phyloP scores from a whole-genome alignment of 2,797 vertebrate genomes.

The Chelon auratus region DNA sequence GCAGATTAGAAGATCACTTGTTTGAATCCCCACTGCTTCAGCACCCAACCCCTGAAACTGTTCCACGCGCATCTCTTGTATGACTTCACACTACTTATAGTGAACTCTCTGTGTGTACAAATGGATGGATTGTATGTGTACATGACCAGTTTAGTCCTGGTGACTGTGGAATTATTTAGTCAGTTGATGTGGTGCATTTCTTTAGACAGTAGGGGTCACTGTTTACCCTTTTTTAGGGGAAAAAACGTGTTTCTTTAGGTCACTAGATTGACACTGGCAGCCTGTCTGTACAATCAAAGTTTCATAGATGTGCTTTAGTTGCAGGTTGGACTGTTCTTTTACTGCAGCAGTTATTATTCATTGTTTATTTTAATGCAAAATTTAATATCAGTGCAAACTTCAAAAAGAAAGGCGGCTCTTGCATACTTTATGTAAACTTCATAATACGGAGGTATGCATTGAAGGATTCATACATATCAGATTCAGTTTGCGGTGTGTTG shows the following conservation, averaged over 20 bases:
- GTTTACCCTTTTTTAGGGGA: conserved; percentile 36
- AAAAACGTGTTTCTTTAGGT: not conserved
- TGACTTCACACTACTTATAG: too few relatives aligned
- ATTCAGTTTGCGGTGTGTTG: not conserved
- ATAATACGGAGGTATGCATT: not conserved
- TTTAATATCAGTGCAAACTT: not conserved
- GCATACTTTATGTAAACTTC: not conserved
- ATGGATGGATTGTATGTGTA: too few relatives aligned
- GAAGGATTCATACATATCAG: not conserved
- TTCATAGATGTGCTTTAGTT: not conserved
- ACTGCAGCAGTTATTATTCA: not conserved
- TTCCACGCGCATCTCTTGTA: too few relatives aligned
- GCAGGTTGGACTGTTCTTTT: not conserved
- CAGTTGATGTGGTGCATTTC: not conserved
- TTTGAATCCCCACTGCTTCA: too few relatives aligned
- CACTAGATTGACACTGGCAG: not conserved
- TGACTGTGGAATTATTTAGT: not conserved
- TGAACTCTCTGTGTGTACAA: too few relatives aligned
- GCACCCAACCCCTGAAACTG: too few relatives aligned
- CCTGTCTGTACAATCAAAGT: not conserved
- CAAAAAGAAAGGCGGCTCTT: not conserved
- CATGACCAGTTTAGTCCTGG: not conserved
- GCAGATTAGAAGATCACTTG: too few relatives aligned
- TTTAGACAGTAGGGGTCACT: conserved; percentile 58
- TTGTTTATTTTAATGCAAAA: not conserved